These are phyloP conservation scores for Drosophila bipectinata DNA, from an alignment of 1,140 invertebrate genomes.

Conservation along the genomic window DNA sequence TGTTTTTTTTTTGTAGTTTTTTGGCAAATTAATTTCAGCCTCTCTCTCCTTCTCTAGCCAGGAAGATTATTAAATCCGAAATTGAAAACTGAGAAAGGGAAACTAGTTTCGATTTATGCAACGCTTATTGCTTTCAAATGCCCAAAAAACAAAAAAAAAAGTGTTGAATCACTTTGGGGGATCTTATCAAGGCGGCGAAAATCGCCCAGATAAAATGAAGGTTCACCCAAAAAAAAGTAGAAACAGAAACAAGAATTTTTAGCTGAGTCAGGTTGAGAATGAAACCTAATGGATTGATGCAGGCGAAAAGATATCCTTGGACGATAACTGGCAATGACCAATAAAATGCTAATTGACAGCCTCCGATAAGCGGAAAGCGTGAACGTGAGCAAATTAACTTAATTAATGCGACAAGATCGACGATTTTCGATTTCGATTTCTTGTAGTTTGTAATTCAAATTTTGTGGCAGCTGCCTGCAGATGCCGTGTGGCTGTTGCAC, in stretches of 20 bases:
- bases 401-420: constrained; percentile 72
- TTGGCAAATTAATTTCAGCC: constrained; percentile 48
- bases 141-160: constrained; percentile 13
- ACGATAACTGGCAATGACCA: constrained; percentile 26
- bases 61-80: constrained; percentile 50
- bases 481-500: constrained; percentile 34
- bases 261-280: constrained; percentile 17
- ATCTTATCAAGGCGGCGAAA: constrained; percentile 19
- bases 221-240: not conserved
- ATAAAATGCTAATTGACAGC: constrained; percentile 59
- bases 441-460: constrained; percentile 70
- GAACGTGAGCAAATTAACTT: constrained; percentile 69
- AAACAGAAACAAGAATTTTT: constrained; percentile 5
- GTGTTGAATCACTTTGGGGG: constrained; percentile 31
- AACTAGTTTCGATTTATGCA: constrained; percentile 55
- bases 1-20: constrained; percentile 11
- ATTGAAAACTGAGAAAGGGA: constrained; percentile 46
- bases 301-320: constrained; percentile 32
- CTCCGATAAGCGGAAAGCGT: constrained; percentile 61
- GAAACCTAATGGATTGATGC: not conserved
- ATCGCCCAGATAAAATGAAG: constrained; percentile 4
- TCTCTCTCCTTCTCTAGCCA: constrained; percentile 31
- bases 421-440: constrained; percentile 10
- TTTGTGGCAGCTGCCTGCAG: constrained; percentile 52
- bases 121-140: constrained; percentile 15